Conservation (phyloP, 2,113 vertebrate genomes). For the Phrynosoma blainvillii region DNA sequence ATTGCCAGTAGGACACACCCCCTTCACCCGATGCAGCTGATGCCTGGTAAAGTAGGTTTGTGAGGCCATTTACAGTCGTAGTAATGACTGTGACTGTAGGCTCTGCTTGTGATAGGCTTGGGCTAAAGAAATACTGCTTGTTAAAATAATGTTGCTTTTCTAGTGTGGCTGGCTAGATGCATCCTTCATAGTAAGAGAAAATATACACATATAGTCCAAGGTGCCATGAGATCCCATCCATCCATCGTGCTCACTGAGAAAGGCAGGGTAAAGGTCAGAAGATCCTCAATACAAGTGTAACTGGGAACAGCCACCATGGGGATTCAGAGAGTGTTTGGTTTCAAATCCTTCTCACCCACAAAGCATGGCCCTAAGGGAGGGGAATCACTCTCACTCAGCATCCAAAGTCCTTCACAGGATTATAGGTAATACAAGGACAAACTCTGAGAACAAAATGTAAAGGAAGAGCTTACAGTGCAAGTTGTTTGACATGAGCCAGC, state of each 20-base stretch:
- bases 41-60: too few species aligned
- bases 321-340: not conserved
- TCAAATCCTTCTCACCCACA: not conserved
- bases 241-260: not conserved
- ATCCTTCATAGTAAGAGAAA: not conserved
- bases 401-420: not conserved
- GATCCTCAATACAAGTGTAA: not conserved
- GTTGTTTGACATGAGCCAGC: not conserved
- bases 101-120: too few species aligned
- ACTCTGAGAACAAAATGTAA: not conserved
- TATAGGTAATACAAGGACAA: not conserved
- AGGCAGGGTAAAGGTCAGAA: not conserved
- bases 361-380: not conserved
- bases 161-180: not conserved
- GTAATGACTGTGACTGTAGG: too few species aligned
- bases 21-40: too few species aligned
- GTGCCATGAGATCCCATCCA: not conserved
- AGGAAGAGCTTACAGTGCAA: not conserved
- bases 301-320: not conserved
- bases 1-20: too few species aligned
- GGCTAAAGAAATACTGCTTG: not conserved
- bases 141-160: not conserved
- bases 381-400: not conserved
- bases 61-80: too few species aligned
- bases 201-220: not conserved